phyloP scores from a whole-genome alignment of 2,888 invertebrate species.

The Hypomecis punctinalis region DNA sequence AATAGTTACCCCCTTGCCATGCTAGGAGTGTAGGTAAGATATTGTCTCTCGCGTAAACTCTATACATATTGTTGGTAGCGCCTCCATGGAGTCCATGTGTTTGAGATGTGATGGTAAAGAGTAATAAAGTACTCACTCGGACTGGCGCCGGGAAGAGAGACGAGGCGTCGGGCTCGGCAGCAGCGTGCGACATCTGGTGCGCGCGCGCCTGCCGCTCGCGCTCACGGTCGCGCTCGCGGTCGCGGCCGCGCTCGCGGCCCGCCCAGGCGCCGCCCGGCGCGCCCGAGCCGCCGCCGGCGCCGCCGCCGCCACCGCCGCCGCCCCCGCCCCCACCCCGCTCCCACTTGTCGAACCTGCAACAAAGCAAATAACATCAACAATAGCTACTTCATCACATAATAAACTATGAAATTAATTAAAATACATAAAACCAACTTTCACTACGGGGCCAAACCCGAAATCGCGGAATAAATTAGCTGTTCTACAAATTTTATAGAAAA shows the following conservation, averaged over 20 bases:
- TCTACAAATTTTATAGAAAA: background rate
- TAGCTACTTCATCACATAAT: background rate
- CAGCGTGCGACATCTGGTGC: constrained; percentile 89
- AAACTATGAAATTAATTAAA: too few relatives aligned
- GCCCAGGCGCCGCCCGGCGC: constrained; percentile 58
- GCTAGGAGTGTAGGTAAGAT: too few relatives aligned
- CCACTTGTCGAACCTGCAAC: constrained; percentile 82
- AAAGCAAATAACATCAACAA: constrained; percentile 32
- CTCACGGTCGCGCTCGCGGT: constrained; percentile 87
- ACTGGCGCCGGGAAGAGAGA: constrained; percentile 88
- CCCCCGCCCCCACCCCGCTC: constrained; percentile 74
- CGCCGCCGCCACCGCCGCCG: constrained; percentile 59
- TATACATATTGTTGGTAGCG: too few relatives aligned
- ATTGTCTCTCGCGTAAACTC: too few relatives aligned
- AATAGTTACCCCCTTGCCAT: too few relatives aligned
- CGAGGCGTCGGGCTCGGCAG: constrained; percentile 84
- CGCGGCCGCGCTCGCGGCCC: constrained; percentile 85
- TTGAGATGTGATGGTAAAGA: background rate
- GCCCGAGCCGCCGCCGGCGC: constrained; percentile 53
- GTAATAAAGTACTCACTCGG: constrained; percentile 70
- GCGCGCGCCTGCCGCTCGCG: constrained; percentile 91
- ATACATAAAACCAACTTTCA: too few relatives aligned
- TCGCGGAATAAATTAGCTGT: background rate
- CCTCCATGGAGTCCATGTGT: background rate
- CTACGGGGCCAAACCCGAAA: too few relatives aligned